These are phyloP conservation scores for Psittacara wagleri DNA, from an alignment of 2,113 vertebrate genomes.

Conservation along the genomic window DNA sequence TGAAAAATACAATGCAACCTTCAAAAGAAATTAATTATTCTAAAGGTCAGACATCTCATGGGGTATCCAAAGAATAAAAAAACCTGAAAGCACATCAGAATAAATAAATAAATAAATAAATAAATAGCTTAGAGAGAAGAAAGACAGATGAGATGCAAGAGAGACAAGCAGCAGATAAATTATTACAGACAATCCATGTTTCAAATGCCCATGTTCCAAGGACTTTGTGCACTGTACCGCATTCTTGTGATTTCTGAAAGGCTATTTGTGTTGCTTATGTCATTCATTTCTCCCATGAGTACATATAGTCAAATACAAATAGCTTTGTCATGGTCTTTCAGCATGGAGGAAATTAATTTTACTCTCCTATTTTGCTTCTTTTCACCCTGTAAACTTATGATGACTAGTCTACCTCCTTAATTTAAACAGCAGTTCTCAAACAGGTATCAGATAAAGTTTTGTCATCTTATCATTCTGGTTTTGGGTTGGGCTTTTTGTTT, in stretches of 20 bases:
- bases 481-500: not conserved
- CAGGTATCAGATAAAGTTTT: not conserved
- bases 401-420: not conserved
- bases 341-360: not conserved
- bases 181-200: not conserved
- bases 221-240: not conserved
- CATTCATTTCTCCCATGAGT: not conserved
- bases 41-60: slow-evolving; percentile 1
- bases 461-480: not conserved
- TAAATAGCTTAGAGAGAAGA: not conserved
- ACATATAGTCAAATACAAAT: not conserved
- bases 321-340: not conserved
- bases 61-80: not conserved
- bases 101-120: not conserved
- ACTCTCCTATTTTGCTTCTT: not conserved
- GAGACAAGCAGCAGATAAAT: not conserved
- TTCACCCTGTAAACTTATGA: not conserved
- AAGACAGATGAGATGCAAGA: not conserved
- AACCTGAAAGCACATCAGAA: not conserved
- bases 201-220: not conserved
- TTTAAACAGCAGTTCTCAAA: not conserved
- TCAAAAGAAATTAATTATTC: not conserved
- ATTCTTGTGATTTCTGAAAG: not conserved
- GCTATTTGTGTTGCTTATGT: not conserved
- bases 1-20: not conserved